Evolutionary conservation across 2,113 vertebrate species (phyloP).

Genomic region (Podocnemis expansa): DNA sequence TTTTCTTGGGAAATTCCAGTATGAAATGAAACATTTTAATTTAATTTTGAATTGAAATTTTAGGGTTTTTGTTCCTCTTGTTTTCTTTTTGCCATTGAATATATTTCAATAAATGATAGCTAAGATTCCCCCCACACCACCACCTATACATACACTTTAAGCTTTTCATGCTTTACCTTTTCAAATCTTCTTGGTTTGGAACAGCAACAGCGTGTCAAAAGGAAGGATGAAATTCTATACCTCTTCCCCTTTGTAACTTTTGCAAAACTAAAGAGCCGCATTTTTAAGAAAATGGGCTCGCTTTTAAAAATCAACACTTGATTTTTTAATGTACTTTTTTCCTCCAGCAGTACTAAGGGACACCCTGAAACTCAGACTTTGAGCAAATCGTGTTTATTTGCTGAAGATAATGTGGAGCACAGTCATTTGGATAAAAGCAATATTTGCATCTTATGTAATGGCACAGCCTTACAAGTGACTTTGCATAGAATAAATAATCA

Average conservation of each 20-base stretch:
- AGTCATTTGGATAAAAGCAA: neutral
- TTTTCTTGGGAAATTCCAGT: neutral
- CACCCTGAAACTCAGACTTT: neutral
- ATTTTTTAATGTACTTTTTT: neutral
- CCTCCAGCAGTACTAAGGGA: neutral
- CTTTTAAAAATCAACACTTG: neutral
- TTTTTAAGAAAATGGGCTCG: neutral
- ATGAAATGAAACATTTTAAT: neutral
- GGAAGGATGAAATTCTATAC: neutral
- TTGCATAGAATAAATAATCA: neutral
- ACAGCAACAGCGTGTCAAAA: neutral
- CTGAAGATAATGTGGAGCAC: neutral
- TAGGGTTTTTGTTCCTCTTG: neutral
- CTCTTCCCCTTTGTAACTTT: neutral
- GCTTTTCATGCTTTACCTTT: neutral
- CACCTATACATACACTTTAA: neutral
- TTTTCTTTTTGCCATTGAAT: neutral
- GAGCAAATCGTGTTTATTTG: neutral
- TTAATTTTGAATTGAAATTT: neutral
- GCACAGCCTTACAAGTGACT: neutral
- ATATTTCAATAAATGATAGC: neutral
- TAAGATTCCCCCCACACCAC: neutral
- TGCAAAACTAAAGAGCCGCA: neutral
- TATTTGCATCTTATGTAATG: neutral
- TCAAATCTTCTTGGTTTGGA: neutral